A percentile compares a stretch with the other conserved stretches of the same genome.
Evolutionary conservation across 2,113 vertebrate species (phyloP).

Genomic region (Stigmatopora argus): DNA sequence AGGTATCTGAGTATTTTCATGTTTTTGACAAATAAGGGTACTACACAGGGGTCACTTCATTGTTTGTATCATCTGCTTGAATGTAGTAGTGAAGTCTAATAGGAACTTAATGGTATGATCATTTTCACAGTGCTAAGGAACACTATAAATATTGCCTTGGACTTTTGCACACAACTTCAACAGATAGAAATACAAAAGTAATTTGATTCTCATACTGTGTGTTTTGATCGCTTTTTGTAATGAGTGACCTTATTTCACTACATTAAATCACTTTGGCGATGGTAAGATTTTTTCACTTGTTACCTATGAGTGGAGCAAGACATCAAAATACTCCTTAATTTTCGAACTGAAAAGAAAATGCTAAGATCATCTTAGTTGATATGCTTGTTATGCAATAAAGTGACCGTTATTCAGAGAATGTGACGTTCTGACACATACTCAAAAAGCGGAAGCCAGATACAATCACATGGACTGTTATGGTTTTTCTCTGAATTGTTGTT

Average conservation of each 20-base stretch:
- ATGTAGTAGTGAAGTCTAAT: not conserved
- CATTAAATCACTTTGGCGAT: constrained; percentile 75
- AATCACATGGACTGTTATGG: constrained; percentile 64
- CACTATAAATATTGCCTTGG: not conserved
- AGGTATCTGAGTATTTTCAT: not conserved
- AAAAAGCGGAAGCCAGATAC: constrained; percentile 68
- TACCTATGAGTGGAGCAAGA: not conserved
- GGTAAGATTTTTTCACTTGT: constrained; percentile 17
- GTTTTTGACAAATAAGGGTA: not conserved
- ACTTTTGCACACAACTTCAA: not conserved
- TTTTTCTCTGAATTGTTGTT: constrained; percentile 79
- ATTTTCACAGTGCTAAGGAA: constrained; percentile 5
- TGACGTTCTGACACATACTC: constrained; percentile 55
- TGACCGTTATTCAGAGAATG: constrained; percentile 55
- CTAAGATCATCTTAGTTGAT: constrained; percentile 13
- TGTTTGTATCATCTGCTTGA: not conserved
- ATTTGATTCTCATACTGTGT: not conserved
- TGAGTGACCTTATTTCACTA: constrained; percentile 71
- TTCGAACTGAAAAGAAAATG: not conserved
- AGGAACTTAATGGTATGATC: constrained; percentile 2
- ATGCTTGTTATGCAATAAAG: constrained; percentile 43
- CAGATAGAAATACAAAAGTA: not conserved
- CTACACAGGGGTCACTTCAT: not conserved
- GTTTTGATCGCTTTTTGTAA: constrained; percentile 32
- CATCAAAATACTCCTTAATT: not conserved